Conservation (phyloP, 2,113 vertebrate species). For the Gobiocypris rarus region DNA sequence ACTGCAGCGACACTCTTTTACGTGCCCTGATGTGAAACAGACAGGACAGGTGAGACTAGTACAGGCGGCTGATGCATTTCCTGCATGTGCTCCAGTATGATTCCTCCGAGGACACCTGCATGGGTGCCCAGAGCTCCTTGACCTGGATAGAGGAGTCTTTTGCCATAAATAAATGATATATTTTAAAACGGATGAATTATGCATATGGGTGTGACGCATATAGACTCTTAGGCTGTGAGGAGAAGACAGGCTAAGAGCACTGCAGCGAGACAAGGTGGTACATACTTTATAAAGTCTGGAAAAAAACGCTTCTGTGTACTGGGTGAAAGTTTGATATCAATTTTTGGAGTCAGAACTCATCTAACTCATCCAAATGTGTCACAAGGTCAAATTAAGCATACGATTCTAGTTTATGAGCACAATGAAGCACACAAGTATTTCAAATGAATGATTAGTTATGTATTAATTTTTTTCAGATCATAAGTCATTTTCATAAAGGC, state of each 20-base stretch:
- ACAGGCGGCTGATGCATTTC: neutral
- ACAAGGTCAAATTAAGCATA: neutral
- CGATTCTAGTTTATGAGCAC: neutral
- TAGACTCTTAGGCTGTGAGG: constrained; percentile 17
- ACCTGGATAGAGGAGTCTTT: constrained; percentile 52
- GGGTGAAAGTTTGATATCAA: constrained; percentile 3
- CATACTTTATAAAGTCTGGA: constrained; percentile 22
- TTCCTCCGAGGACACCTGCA: constrained; percentile 15
- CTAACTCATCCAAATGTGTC: neutral
- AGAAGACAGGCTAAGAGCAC: constrained; percentile 18
- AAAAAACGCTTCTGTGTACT: neutral
- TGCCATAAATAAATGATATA: constrained; percentile 58
- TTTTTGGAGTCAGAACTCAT: neutral
- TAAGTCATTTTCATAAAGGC: no score
- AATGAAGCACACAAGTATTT: neutral
- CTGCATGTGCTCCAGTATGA: constrained; percentile 19
- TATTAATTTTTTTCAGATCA: no score
- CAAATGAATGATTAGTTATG: neutral
- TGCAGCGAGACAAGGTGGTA: constrained; percentile 19
- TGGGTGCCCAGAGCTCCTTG: constrained; percentile 10
- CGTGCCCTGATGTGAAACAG: neutral
- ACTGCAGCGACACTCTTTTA: neutral
- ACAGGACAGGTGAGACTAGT: constrained; percentile 4
- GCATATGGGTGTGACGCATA: constrained; percentile 44
- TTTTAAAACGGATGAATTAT: constrained; percentile 59